Percentiles rank a stretch among this genome's conserved stretches.
Conservation (phyloP, 2,888 invertebrate genomes). For the Heteropelma amictum region DNA sequence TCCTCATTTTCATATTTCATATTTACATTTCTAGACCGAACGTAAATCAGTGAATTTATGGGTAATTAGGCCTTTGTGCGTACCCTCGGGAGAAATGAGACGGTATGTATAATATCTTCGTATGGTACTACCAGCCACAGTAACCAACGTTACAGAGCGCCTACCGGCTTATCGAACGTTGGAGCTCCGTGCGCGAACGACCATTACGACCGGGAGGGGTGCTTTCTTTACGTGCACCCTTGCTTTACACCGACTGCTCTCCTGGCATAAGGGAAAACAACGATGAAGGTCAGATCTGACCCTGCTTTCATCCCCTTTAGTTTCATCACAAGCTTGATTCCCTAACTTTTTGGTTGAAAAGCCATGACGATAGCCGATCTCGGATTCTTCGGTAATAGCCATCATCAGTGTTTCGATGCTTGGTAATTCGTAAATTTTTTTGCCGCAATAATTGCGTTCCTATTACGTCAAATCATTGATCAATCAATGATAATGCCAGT, state of each 20-base stretch:
- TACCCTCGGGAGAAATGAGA: slow-evolving; percentile 60
- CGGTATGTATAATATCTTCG: slow-evolving; percentile 45
- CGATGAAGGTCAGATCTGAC: slow-evolving; percentile 13
- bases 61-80: slow-evolving; percentile 77
- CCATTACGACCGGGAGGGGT: slow-evolving; percentile 52
- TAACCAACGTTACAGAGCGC: slow-evolving; percentile 46
- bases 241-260: slow-evolving; percentile 22
- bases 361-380: not conserved
- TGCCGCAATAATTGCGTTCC: no score
- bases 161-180: slow-evolving; percentile 68
- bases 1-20: slow-evolving; percentile 79
- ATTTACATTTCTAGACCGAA: slow-evolving; percentile 77
- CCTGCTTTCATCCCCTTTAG: not conserved
- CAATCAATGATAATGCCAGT: no score
- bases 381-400: no score
- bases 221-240: slow-evolving; percentile 29
- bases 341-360: not conserved
- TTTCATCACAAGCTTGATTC: not conserved
- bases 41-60: slow-evolving; percentile 77
- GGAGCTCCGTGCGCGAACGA: slow-evolving; percentile 49
- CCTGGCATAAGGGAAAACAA: slow-evolving; percentile 16
- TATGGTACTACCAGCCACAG: slow-evolving; percentile 26
- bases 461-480: no score
- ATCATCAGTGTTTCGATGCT: no score
- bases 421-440: no score